These are phyloP conservation scores for Therioaphis trifolii DNA, from an alignment of 2,888 invertebrate species.

Conservation along the genomic window DNA sequence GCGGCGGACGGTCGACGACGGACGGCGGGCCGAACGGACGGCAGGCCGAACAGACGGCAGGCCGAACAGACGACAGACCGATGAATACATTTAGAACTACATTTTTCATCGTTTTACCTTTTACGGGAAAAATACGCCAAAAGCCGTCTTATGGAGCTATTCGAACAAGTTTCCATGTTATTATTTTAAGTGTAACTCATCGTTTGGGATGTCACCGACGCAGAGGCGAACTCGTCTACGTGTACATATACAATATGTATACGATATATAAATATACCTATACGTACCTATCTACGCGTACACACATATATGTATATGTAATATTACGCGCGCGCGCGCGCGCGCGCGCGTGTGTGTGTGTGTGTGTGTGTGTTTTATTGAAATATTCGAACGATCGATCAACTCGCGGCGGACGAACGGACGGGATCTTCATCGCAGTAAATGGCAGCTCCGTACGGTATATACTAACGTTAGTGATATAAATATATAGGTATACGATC, in stretches of 20 bases:
- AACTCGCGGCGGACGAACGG: background rate
- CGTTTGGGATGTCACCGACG: constrained; percentile 22
- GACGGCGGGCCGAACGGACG: background rate
- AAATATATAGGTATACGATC: too few relatives aligned
- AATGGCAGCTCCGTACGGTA: too few relatives aligned
- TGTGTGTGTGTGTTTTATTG: background rate
- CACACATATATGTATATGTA: too few relatives aligned
- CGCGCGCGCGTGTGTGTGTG: background rate
- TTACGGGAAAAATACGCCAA: constrained; percentile 9
- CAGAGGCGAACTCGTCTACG: constrained; percentile 2
- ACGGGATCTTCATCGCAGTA: background rate
- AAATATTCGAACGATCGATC: background rate
- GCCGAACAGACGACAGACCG: background rate
- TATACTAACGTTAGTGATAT: too few relatives aligned
- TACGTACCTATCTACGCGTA: too few relatives aligned
- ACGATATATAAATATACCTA: too few relatives aligned
- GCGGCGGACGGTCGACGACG: background rate
- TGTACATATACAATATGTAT: too few relatives aligned
- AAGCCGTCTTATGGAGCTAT: constrained; percentile 35
- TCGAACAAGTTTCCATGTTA: constrained; percentile 27
- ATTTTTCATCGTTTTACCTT: constrained; percentile 29
- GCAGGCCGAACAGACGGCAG: background rate
- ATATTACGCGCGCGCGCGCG: too few relatives aligned
- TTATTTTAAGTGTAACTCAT: constrained; percentile 33
- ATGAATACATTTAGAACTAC: constrained; percentile 24